phyloP scores from a whole-genome alignment of 2,888 invertebrate species.

The Pachymerium ferrugineum region DNA sequence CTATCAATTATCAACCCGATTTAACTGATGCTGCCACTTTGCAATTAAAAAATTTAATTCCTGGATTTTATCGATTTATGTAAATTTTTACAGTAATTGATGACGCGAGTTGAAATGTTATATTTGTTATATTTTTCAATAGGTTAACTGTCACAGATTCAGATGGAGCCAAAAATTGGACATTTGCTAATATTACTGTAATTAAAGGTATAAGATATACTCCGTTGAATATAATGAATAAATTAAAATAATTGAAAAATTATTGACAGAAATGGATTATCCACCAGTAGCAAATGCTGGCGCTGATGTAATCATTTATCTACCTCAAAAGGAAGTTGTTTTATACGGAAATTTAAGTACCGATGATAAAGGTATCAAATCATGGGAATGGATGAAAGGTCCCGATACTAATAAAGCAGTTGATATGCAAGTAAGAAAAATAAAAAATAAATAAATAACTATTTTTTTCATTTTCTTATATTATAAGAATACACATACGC shows the following conservation, averaged over 20 bases:
- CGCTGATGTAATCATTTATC: constrained; percentile 78
- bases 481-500: constrained; percentile 74
- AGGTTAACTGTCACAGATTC: constrained; percentile 84
- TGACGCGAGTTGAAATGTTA: not conserved
- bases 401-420: constrained; percentile 81
- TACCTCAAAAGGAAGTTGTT: constrained; percentile 77
- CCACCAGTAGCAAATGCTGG: constrained; percentile 94
- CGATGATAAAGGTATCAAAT: constrained; percentile 86
- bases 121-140: constrained; percentile 38
- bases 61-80: constrained; percentile 58
- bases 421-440: constrained; percentile 65
- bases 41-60: constrained; percentile 74
- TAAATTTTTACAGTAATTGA: constrained; percentile 39
- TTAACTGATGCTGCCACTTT: constrained; percentile 76
- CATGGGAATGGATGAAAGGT: constrained; percentile 94
- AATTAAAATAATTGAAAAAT: not conserved
- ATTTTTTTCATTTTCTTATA: not conserved
- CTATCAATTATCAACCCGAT: constrained; percentile 65
- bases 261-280: constrained; percentile 68
- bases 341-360: constrained; percentile 85
- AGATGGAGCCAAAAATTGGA: constrained; percentile 76
- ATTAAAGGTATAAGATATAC: constrained; percentile 55
- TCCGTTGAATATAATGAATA: not conserved
- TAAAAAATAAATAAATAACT: not conserved
- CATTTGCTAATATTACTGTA: constrained; percentile 81